phyloP scores from a whole-genome alignment of 1,140 invertebrate species.

The Hypothenemus hampei region DNA sequence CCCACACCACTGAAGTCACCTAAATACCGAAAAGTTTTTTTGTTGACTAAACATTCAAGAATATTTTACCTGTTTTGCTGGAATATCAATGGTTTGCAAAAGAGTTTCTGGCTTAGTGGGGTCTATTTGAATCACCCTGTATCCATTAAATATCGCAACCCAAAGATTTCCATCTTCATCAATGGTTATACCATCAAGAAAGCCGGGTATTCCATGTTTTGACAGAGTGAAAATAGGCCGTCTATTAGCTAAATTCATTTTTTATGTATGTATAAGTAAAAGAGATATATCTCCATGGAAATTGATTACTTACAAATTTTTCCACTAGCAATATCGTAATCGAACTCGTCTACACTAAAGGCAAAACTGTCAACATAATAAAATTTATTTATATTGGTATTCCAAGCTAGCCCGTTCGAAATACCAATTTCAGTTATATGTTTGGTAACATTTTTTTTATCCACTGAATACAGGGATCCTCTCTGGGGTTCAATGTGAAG shows the following conservation, averaged over 20 bases:
- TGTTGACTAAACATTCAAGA: not conserved
- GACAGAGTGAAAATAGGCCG: constrained; percentile 32
- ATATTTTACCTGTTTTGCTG: constrained; percentile 38
- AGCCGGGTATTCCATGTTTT: constrained; percentile 35
- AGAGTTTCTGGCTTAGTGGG: constrained; percentile 41
- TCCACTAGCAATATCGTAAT: constrained; percentile 66
- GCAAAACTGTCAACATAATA: constrained; percentile 72
- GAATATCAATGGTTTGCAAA: constrained; percentile 35
- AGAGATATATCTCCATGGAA: not conserved
- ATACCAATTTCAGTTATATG: constrained; percentile 54
- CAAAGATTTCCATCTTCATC: constrained; percentile 61
- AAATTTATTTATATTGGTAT: constrained; percentile 58
- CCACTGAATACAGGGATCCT: constrained; percentile 31
- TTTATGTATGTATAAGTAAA: not conserved
- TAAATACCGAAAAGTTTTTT: constrained; percentile 44
- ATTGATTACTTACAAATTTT: constrained; percentile 55
- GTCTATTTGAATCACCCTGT: constrained; percentile 39
- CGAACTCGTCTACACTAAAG: constrained; percentile 60
- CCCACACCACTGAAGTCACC: constrained; percentile 75
- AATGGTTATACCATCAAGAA: constrained; percentile 67
- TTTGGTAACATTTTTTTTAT: constrained; percentile 25
- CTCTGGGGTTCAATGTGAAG: constrained; percentile 26
- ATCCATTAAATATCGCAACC: constrained; percentile 54
- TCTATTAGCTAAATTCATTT: constrained; percentile 33
- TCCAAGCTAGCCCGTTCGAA: constrained; percentile 81